Evolutionary conservation across 2,797 vertebrate species (phyloP).

Genomic region (Halcyon chelicuti): DNA sequence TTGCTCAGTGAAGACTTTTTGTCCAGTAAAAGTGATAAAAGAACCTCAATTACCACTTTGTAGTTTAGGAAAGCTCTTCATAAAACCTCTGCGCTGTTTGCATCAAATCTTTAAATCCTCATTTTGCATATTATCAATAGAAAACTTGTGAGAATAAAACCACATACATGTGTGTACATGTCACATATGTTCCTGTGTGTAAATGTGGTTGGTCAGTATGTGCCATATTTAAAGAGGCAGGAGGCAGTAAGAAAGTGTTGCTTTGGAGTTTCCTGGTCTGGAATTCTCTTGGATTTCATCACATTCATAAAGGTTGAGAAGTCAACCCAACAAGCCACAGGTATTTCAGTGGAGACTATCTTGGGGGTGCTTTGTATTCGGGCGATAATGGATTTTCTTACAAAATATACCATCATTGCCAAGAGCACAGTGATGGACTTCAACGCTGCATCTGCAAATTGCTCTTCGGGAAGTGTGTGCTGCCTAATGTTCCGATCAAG

Average conservation of each 20-base stretch:
- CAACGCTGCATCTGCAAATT: not conserved
- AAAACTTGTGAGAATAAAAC: not conserved
- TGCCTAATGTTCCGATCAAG: not conserved
- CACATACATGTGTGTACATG: not conserved
- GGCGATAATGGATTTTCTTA: not conserved
- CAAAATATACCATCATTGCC: not conserved
- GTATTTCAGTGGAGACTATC: not conserved
- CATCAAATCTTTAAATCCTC: not conserved
- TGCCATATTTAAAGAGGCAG: not conserved
- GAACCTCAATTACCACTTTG: not conserved
- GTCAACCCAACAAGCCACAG: not conserved
- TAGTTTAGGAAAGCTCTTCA: not conserved
- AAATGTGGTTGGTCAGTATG: not conserved
- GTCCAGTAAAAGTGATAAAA: not conserved
- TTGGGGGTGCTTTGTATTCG: not conserved
- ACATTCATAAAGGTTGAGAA: not conserved
- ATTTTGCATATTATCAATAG: not conserved
- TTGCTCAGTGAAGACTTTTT: not conserved
- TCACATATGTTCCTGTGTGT: not conserved
- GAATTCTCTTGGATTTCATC: not conserved
- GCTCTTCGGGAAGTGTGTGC: not conserved
- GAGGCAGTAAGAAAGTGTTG: not conserved
- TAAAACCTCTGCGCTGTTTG: not conserved
- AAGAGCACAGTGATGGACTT: not conserved
- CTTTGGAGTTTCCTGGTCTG: not conserved